Conservation (phyloP, 2,888 invertebrate species). For the Conomelus anceps region DNA sequence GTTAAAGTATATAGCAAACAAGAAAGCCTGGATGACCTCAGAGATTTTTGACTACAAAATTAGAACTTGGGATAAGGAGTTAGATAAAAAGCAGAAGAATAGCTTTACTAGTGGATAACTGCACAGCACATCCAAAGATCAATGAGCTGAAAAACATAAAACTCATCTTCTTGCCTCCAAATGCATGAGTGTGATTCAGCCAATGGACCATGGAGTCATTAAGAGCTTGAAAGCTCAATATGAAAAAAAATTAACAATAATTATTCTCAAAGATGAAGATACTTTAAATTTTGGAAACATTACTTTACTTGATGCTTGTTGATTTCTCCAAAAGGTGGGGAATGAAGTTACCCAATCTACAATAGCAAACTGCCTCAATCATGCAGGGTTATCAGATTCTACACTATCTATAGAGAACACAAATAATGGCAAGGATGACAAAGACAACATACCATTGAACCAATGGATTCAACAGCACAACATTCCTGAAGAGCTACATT, state of each 20-base stretch:
- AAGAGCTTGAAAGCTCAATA: conserved; percentile 15
- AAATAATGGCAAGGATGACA: too few species aligned
- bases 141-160: conserved; percentile 9
- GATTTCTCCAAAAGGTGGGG: too few species aligned
- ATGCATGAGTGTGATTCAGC: neutral
- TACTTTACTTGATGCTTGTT: too few species aligned
- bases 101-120: conserved; percentile 13
- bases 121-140: conserved; percentile 4
- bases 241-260: neutral
- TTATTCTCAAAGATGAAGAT: too few species aligned
- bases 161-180: conserved; percentile 17
- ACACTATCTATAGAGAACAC: too few species aligned
- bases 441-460: too few species aligned
- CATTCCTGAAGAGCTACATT: too few species aligned
- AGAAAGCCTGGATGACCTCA: conserved; percentile 18
- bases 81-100: conserved; percentile 4
- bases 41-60: conserved; percentile 11
- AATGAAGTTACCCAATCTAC: too few species aligned
- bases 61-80: neutral
- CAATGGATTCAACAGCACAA: too few species aligned
- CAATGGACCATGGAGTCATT: neutral
- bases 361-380: too few species aligned
- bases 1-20: conserved; percentile 1
- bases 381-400: too few species aligned
- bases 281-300: too few species aligned